Evolutionary conservation across 2,797 vertebrate genomes (phyloP), one percentile per base, ranked within the genome.

Genomic region (Acrossocheilus fasciatus): DNA sequence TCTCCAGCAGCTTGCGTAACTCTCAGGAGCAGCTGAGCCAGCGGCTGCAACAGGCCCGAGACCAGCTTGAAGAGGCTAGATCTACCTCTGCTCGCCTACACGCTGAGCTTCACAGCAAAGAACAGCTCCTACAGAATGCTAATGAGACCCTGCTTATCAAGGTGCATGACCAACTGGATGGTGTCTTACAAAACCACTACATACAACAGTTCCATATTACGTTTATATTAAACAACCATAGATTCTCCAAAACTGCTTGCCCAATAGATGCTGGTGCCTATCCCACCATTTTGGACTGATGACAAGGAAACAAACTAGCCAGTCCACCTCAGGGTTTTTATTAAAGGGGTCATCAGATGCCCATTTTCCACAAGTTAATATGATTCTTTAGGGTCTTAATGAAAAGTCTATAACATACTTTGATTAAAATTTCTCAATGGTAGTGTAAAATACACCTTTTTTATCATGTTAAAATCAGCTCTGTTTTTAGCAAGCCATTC

Each of bases 141-240:
- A 95, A 94, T 80, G 96, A 96, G 91, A 91, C 92, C 70, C 89
- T 96, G 54, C 92, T 96, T 89, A 91, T 95, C 84, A 96, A 96
- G 93, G 96, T 96, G 81, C 91, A 23, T 50, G 26, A 73, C 15
- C 34, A n/a, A 14, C 17, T 78, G 15, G n/a, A 26, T 68, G 62
- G 15, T 66, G 34, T 68, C 59, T 45, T 34, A 17, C 17, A 70
- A 72, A 78, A 68, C 10, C 94, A 95, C 83, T 70, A 41, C 34
- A 8, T 11, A 72, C 50, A 54, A 6, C 20, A 57, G 12, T 11
- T n/a, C n/a, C 36, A 62, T 78, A 23, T 23, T 14, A n/a, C 4
- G 20, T 77, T 11, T 54, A 57, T n/a, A 57, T 77, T 2, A 41
- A 41, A 59, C 15, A n/a, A 59, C 54, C 23, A n/a, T 78, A 57